Conservation (phyloP, 2,113 vertebrate genomes). For the Rhinolophus sinicus region DNA sequence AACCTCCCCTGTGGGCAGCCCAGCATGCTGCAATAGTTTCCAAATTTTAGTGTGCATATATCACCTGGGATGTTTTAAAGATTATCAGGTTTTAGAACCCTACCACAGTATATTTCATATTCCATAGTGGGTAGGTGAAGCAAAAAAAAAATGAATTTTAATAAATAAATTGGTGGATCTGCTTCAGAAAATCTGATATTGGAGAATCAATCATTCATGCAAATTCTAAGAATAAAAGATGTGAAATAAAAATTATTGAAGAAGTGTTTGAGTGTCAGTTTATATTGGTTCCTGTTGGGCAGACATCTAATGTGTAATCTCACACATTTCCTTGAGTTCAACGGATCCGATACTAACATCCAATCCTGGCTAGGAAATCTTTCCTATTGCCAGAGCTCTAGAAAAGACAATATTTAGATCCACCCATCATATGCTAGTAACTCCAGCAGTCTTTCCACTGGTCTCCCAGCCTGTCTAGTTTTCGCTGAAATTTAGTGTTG, state of each 20-base stretch:
- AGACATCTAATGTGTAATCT: background rate
- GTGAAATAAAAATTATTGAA: background rate
- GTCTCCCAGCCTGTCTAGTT: background rate
- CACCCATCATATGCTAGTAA: background rate
- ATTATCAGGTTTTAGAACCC: background rate
- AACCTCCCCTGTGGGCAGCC: background rate
- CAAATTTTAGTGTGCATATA: background rate
- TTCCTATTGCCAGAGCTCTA: background rate
- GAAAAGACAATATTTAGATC: background rate
- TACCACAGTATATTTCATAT: background rate
- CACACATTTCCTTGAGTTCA: background rate
- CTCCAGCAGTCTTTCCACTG: background rate
- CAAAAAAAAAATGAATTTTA: background rate
- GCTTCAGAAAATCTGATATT: background rate
- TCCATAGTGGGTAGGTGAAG: background rate
- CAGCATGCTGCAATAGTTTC: background rate
- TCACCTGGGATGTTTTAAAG: background rate
- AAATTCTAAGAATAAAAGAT: background rate
- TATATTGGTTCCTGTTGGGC: background rate
- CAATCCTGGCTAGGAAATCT: background rate
- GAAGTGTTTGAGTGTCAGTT: background rate
- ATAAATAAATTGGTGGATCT: background rate
- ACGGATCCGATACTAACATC: background rate
- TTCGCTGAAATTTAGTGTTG: background rate
- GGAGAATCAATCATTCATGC: background rate